Evolutionary conservation across 2,888 invertebrate genomes (phyloP).

Genomic region (Noctua pronuba): DNA sequence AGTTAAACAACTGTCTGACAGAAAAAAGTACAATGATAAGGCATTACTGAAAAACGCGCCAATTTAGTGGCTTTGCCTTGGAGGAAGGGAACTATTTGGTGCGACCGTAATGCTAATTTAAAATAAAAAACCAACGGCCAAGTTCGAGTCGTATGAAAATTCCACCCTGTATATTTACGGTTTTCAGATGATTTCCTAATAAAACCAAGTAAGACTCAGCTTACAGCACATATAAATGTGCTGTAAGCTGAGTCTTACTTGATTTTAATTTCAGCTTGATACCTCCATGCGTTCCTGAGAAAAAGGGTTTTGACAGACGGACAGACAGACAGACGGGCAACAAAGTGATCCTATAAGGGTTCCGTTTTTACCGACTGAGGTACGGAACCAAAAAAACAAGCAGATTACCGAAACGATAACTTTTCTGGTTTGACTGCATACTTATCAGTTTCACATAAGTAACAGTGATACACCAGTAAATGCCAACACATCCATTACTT

Average conservation of each 20-base stretch:
- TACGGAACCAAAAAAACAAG: neutral
- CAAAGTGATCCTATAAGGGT: no score
- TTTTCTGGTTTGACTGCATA: neutral
- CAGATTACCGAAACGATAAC: neutral
- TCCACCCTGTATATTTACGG: no score
- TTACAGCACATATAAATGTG: no score
- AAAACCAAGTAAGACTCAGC: no score
- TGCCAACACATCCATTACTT: neutral
- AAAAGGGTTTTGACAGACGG: no score
- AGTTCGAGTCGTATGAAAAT: neutral
- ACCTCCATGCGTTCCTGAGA: no score
- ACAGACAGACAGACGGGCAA: no score
- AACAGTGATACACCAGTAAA: neutral
- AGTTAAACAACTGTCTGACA: neutral
- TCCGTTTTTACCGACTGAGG: no score
- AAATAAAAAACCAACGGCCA: neutral
- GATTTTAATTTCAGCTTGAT: no score
- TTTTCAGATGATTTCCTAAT: no score
- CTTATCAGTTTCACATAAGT: neutral
- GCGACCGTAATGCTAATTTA: neutral
- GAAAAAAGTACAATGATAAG: neutral
- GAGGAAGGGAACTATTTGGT: neutral
- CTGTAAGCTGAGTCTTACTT: no score
- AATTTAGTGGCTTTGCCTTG: neutral
- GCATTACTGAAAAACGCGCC: neutral